Percentiles rank a stretch among this genome's conserved stretches.
These are phyloP conservation scores for Climacteris rufus DNA, from an alignment of 2,113 vertebrate genomes.

Conservation along the genomic window DNA sequence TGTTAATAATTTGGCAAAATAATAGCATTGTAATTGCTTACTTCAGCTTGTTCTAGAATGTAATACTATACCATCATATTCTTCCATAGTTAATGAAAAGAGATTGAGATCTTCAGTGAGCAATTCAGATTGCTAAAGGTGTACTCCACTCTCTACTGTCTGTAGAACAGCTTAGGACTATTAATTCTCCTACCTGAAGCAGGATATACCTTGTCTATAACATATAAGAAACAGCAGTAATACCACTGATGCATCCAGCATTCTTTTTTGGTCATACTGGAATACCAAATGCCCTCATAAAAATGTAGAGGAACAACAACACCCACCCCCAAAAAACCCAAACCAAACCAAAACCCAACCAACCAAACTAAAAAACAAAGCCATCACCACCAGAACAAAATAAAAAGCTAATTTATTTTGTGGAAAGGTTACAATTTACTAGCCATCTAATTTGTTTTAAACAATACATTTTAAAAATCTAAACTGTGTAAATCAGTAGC, in stretches of 20 bases:
- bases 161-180: neutral
- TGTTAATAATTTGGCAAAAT: constrained; percentile 60
- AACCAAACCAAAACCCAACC: neutral
- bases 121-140: neutral
- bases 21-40: neutral
- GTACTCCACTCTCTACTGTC: fast-evolving
- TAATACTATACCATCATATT: neutral
- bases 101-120: neutral
- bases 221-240: neutral
- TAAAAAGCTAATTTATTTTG: neutral
- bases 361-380: neutral
- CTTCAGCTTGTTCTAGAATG: neutral
- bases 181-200: neutral
- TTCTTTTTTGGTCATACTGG: neutral
- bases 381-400: neutral
- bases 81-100: neutral
- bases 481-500: neutral
- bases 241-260: neutral
- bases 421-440: neutral
- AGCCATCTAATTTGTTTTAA: neutral
- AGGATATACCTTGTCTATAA: neutral
- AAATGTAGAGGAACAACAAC: neutral
- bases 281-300: neutral
- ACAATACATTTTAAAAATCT: neutral
- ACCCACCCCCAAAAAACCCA: fast-evolving